phyloP scores from a whole-genome alignment of 2,888 invertebrate genomes.

The Teleogryllus oceanicus region DNA sequence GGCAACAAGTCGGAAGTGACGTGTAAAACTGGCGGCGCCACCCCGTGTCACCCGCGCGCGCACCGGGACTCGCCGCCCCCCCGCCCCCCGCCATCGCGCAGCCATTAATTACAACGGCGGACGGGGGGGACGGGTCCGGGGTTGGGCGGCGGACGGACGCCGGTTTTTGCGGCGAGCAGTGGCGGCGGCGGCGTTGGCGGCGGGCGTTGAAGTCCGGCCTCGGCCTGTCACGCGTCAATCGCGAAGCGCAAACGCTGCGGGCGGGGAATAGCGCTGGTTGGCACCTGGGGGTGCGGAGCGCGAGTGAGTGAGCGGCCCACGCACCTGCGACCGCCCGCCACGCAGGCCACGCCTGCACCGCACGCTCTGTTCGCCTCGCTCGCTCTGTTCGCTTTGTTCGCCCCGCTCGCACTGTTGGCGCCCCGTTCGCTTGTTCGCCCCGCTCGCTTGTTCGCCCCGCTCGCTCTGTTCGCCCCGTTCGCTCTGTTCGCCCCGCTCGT shows the following conservation, averaged over 20 bases:
- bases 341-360: no score
- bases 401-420: no score
- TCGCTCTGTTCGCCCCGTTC: no score
- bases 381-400: no score
- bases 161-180: neutral
- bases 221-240: constrained; percentile 1
- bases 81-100: neutral
- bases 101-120: constrained; percentile 18
- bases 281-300: neutral
- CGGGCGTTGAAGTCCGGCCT: constrained; percentile 6
- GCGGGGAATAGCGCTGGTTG: no score
- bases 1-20: constrained; percentile 21
- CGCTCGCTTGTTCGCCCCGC: no score
- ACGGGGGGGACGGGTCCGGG: neutral
- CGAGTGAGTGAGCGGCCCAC: neutral
- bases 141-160: no score
- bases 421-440: no score
- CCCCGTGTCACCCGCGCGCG: neutral
- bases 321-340: neutral
- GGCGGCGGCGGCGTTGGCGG: neutral
- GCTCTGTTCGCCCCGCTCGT: no score
- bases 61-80: no score
- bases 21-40: constrained; percentile 1
- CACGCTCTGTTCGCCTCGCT: no score
- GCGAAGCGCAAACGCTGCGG: neutral